A percentile compares a stretch with the other conserved stretches of the same genome.
Evolutionary conservation across 1,140 invertebrate genomes (phyloP).

Genomic region (Drosophila insularis): DNA sequence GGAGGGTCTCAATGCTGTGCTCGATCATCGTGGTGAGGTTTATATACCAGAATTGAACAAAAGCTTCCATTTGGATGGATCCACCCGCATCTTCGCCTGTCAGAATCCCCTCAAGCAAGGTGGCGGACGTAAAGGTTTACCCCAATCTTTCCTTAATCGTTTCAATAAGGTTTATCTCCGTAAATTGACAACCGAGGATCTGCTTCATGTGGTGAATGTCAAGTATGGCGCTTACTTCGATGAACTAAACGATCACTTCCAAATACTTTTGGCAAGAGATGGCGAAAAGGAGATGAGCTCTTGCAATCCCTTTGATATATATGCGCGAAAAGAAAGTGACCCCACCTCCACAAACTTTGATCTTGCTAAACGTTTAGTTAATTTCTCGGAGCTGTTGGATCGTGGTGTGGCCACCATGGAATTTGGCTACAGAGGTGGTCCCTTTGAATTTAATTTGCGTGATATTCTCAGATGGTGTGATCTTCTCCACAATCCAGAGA

Average conservation of each 20-base stretch:
- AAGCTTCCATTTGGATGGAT: slow-evolving; percentile 90
- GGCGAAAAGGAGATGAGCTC: neutral
- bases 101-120: slow-evolving; percentile 99
- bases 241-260: slow-evolving; percentile 52
- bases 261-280: slow-evolving; percentile 9
- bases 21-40: slow-evolving; percentile 98
- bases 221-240: slow-evolving; percentile 68
- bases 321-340: neutral
- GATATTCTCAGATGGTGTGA: slow-evolving; percentile 97
- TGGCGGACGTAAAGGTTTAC: slow-evolving; percentile 96
- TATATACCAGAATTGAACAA: slow-evolving; percentile 97
- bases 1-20: slow-evolving; percentile 98
- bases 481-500: slow-evolving; percentile 64
- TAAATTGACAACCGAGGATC: slow-evolving; percentile 89
- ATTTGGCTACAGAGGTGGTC: slow-evolving; percentile 91
- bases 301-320: slow-evolving; percentile 61
- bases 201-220: slow-evolving; percentile 83
- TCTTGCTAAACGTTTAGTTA: slow-evolving; percentile 89
- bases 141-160: slow-evolving; percentile 98
- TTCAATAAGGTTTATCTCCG: slow-evolving; percentile 98
- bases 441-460: slow-evolving; percentile 98
- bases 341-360: slow-evolving; percentile 60
- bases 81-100: slow-evolving; percentile 97
- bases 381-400: slow-evolving; percentile 90
- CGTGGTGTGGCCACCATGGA: slow-evolving; percentile 85